A percentile compares a stretch with the other conserved stretches of the same genome.
phyloP scores from a whole-genome alignment of 2,113 vertebrate species.

The Eidolon helvum region DNA sequence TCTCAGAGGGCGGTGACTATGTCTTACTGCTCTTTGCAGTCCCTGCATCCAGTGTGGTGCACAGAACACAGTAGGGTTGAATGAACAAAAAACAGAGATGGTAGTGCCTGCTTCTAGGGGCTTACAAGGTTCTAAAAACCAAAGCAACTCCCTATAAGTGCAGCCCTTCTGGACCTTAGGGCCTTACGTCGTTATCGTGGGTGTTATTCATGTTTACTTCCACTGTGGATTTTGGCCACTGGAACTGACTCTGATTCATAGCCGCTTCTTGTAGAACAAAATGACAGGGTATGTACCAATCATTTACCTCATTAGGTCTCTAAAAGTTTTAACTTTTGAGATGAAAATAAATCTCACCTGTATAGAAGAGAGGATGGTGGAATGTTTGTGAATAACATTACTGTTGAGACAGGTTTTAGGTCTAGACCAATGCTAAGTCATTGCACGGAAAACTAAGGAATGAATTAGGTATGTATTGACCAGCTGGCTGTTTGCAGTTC shows the following conservation, averaged over 20 bases:
- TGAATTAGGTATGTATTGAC: not conserved
- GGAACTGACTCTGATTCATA: not conserved
- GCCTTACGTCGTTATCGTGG: not conserved
- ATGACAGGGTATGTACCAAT: not conserved
- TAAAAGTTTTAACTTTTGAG: not conserved
- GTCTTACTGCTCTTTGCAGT: not conserved
- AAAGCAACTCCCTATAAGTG: not conserved
- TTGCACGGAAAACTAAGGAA: not conserved
- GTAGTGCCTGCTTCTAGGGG: not conserved
- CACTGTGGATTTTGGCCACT: not conserved
- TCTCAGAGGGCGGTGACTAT: not conserved
- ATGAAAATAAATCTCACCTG: not conserved
- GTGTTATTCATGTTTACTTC: not conserved
- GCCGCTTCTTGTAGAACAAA: not conserved
- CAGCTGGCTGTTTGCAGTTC: not conserved
- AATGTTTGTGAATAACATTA: not conserved
- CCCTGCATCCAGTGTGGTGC: too few species aligned
- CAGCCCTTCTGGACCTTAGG: not conserved
- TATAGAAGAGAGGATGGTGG: not conserved
- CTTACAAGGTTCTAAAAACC: not conserved
- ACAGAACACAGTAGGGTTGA: not conserved
- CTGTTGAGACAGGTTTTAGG: not conserved
- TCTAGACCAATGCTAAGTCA: not conserved
- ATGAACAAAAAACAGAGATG: not conserved
- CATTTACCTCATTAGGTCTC: not conserved